Evolutionary conservation across 2,888 invertebrate genomes (phyloP), one percentile per base, ranked within the genome.

Genomic region (Macaria liturata): DNA sequence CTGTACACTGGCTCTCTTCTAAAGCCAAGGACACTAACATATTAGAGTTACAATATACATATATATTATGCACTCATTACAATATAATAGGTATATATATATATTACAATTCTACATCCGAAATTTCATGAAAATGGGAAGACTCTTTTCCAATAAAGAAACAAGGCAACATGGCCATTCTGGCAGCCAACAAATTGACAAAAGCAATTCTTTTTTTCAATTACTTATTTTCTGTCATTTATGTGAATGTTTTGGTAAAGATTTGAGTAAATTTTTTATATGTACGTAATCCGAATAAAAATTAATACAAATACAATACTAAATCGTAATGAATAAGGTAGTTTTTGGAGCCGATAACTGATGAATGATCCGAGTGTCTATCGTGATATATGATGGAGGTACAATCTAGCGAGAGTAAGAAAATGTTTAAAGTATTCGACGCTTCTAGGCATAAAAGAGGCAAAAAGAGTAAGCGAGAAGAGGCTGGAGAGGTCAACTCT

Each of bases 401-500:
- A 81, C 83, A 87, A 71, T 51, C 81, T 65, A 81, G 80, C 74
- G 89, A 90, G 80, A 88, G 87, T 69, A 89, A 89, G 77, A 89
- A 87, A 83, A 64, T 90, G 65, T 80, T 83, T 59, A 84, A 89
- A 78, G 88, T 89, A 65, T 90, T 86, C 61, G 91, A 91, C 54
- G 83, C 84, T 9, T 74, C 91, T 8, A 85, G 84, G 70, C 75
- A 78, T 34, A 88, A 83, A 61, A 76, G 78, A 30, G 70, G 72
- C 6, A 78, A 74, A 64, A 90, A 83, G 68, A 88, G 81, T 66
- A 20, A 20, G 20, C 75, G 73, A 5, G 84, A 86, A 4, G 81
- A 76, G 31, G 62, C 70, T 9, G 86, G 84, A 49, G 88, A 88
- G 53, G 86, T 86, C 46, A 67, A 74, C 45, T 88, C 86, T 2